phyloP scores from a whole-genome alignment of 2,888 invertebrate species.

The Drosophila fulvimacula region DNA sequence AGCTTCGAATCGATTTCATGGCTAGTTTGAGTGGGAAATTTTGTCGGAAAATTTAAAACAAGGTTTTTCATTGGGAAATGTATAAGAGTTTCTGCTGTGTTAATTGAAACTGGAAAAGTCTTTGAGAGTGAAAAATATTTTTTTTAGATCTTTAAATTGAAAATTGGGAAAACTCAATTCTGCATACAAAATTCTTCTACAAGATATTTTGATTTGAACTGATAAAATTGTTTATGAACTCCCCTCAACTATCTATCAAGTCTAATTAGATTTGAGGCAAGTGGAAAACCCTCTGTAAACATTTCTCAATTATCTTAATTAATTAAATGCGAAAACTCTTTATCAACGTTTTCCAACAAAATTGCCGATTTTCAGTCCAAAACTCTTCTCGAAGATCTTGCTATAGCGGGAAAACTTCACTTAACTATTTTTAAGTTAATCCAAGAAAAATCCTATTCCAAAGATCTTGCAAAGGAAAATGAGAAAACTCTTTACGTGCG shows the following conservation, averaged over 20 bases:
- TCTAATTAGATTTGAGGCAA: no score
- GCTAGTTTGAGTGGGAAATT: no score
- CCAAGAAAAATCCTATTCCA: background rate
- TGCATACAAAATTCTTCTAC: no score
- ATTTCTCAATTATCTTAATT: background rate
- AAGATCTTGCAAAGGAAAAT: background rate
- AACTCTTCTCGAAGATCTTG: background rate
- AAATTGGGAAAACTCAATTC: no score
- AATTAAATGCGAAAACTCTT: background rate
- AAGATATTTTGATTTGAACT: background rate
- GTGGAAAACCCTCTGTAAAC: background rate
- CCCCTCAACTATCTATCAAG: background rate
- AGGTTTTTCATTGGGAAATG: no score
- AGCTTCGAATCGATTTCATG: constrained; percentile 26
- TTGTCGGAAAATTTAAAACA: background rate
- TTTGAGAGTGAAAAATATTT: no score
- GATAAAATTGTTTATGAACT: background rate
- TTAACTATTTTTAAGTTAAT: no score
- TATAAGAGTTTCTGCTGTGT: no score
- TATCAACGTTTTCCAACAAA: background rate
- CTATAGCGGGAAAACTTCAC: no score
- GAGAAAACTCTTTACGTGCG: background rate
- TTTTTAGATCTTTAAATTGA: no score
- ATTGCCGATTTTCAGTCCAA: background rate
- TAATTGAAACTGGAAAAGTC: no score